Base-by-base conservation (phyloP, 2,113 vertebrate species). In the Pedionomus torquatus region DNA sequence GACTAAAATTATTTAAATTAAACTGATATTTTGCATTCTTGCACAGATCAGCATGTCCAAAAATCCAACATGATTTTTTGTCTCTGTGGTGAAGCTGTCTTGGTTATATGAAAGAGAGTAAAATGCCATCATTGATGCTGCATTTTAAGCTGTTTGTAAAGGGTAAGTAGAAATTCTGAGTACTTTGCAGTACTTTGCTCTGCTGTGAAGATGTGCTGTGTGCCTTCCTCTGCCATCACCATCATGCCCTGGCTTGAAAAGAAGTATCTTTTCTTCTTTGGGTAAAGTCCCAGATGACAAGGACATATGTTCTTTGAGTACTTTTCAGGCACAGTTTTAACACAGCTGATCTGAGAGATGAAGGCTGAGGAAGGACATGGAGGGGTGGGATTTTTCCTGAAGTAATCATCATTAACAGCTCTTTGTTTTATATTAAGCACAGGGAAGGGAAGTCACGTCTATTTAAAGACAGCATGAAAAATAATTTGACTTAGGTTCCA, bases 301-400 rank as follows among this genome's bases (percentile, higher is more conserved):
- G 11, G 14, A 25, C 2, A 0, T 6, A 0, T 2, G 1, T 37
- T 58, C 30, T 75, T 4, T 7, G 16, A 68, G 37, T 9, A 41
- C 16, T 33, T 54, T 46, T 78, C 24, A 16, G 25, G 16, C 39
- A 51, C 14, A 33, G 21, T 31, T 71, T 74, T 75, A 28, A 33
- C 14, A 15, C 2, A 33, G 46, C 14, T 37, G 37, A 30, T 17
- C 30, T 48, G 26, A 77, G 21, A 46, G 30, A 57, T 7, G 17
- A 68, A 75, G 37, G 37, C 21, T 77, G 37, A 80, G 52, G 19
- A 77, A 72, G 23, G 30, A 43, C 35, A 8, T 7, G 11, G 28
- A 83, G 6, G 5, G 30, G 33, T 71, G 52, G 7, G 63, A 66
- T 46, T 71, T 87, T 5, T 33, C 28, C 52, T 51, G 33, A 35